A percentile compares a stretch with the other conserved stretches of the same genome.
Evolutionary conservation across 2,113 vertebrate genomes (phyloP).

Genomic region (Proteles cristata): DNA sequence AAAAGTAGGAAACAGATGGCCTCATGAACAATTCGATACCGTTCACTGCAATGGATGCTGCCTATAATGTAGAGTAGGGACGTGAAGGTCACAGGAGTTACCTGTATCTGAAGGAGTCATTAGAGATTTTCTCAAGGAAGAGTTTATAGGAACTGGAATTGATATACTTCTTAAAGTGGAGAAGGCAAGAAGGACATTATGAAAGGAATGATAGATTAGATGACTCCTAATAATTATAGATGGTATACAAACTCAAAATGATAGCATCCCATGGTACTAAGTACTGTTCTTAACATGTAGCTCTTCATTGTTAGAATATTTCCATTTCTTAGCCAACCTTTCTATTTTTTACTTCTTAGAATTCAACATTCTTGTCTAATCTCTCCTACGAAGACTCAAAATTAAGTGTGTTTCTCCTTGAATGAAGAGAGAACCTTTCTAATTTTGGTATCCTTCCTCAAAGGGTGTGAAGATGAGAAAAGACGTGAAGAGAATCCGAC

Average conservation of each 20-base stretch:
- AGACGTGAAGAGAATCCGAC: slow-evolving; percentile 94
- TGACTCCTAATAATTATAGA: neutral
- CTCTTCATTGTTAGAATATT: slow-evolving; percentile 21
- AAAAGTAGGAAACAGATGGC: no score
- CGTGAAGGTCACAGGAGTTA: neutral
- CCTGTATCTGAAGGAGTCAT: slow-evolving; percentile 7
- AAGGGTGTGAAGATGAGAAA: slow-evolving; percentile 98
- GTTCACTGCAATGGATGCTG: neutral
- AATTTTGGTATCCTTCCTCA: slow-evolving; percentile 78
- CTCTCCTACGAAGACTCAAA: slow-evolving; percentile 17
- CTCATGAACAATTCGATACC: neutral
- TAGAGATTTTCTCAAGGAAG: neutral
- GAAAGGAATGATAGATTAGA: neutral
- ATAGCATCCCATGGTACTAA: neutral
- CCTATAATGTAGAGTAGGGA: neutral
- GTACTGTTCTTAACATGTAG: neutral
- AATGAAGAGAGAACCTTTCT: slow-evolving; percentile 46
- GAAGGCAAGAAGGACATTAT: neutral
- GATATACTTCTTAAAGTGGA: neutral
- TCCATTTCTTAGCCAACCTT: neutral
- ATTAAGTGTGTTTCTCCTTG: slow-evolving; percentile 40
- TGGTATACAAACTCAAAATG: neutral
- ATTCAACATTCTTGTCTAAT: neutral
- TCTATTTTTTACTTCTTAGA: neutral
- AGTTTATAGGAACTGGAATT: neutral